Percentiles rank a stretch among this genome's conserved stretches.
phyloP scores from a whole-genome alignment of 1,140 invertebrate genomes.

The Diachasmimorpha longicaudata region DNA sequence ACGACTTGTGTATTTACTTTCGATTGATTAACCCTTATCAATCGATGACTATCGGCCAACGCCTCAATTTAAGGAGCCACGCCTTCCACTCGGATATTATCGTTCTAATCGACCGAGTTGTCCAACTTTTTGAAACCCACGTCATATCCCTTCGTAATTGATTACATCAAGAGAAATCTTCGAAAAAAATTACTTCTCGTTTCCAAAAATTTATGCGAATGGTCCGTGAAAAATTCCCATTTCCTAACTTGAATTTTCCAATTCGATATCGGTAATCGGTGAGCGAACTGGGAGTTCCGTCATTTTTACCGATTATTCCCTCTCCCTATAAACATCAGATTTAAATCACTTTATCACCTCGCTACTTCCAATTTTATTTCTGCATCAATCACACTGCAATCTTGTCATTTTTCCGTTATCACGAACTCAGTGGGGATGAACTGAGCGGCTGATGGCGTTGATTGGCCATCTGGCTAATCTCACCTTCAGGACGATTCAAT shows the following conservation, averaged over 20 bases:
- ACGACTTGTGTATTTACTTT: no score
- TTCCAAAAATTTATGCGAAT: no score
- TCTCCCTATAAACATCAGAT: no score
- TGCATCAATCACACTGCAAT: neutral
- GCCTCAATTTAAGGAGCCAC: neutral
- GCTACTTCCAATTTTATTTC: neutral
- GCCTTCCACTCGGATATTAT: neutral
- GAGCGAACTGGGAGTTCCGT: no score
- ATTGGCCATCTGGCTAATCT: neutral
- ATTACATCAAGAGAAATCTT: no score
- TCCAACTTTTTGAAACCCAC: neutral
- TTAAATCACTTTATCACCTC: no score
- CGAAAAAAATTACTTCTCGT: no score
- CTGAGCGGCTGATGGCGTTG: neutral
- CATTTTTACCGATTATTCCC: no score
- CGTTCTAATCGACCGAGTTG: neutral
- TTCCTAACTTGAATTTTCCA: no score
- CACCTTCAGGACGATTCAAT: neutral
- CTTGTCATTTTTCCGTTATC: neutral
- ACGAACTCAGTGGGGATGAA: neutral
- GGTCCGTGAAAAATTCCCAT: no score
- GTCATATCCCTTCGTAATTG: no score
- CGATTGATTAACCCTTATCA: neutral
- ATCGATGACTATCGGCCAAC: neutral
- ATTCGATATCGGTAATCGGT: no score